A percentile compares a stretch with the other conserved stretches of the same genome.
Evolutionary conservation across 2,888 invertebrate species (phyloP).

Genomic region (Agonopterix heracliana): DNA sequence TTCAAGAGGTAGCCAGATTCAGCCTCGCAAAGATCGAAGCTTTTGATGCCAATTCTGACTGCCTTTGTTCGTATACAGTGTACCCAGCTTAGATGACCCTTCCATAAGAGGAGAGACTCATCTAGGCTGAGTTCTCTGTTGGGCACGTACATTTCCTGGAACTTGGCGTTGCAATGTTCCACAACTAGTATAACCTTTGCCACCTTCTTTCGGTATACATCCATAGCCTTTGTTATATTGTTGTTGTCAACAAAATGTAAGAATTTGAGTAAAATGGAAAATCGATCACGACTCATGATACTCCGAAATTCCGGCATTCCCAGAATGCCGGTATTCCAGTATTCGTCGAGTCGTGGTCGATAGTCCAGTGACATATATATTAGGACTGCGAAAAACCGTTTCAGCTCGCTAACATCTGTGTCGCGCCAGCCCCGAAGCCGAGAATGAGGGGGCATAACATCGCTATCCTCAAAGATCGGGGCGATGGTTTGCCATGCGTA

Average conservation of each 20-base stretch:
- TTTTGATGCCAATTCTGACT: constrained; percentile 17
- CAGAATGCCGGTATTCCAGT: constrained; percentile 10
- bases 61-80: constrained; percentile 19
- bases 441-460: neutral
- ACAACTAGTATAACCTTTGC: constrained; percentile 14
- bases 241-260: constrained; percentile 18
- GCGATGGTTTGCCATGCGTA: constrained; percentile 9
- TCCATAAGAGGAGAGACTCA: constrained; percentile 21
- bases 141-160: too few species aligned
- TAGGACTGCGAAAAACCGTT: constrained; percentile 1
- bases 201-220: constrained; percentile 12
- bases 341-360: constrained; percentile 1
- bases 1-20: constrained; percentile 12
- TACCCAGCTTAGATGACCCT: constrained; percentile 15
- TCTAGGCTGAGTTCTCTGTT: constrained; percentile 13
- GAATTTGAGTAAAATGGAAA: constrained; percentile 12
- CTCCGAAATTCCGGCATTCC: constrained; percentile 17
- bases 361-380: constrained; percentile 2
- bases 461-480: neutral
- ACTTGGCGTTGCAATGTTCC: constrained; percentile 15
- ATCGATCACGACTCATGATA: constrained; percentile 16
- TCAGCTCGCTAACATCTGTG: constrained; percentile 3
- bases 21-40: constrained; percentile 18
- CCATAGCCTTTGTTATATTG: constrained; percentile 3
- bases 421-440: constrained; percentile 7